These are phyloP conservation scores for Mamestra brassicae DNA, from an alignment of 2,888 invertebrate species.

Conservation along the genomic window DNA sequence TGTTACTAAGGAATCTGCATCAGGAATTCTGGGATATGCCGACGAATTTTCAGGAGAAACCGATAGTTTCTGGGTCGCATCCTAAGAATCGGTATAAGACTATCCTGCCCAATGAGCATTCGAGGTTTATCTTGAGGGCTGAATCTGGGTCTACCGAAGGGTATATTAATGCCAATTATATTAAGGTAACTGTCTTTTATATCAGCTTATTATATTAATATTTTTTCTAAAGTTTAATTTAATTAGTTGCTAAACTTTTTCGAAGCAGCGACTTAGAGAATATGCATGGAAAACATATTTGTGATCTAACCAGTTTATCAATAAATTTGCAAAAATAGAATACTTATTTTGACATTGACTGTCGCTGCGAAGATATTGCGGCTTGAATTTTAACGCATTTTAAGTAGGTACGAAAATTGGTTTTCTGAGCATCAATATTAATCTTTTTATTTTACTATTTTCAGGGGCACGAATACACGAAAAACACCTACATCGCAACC, in stretches of 20 bases:
- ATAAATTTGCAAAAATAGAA: too few relatives aligned
- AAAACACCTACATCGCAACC: slow-evolving; percentile 97
- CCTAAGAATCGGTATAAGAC: slow-evolving; percentile 97
- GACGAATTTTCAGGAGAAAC: slow-evolving; percentile 97
- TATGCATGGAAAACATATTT: too few relatives aligned
- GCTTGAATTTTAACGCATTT: too few relatives aligned
- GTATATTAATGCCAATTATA: slow-evolving; percentile 98
- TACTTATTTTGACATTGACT: too few relatives aligned
- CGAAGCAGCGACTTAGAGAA: neutral
- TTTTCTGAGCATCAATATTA: neutral
- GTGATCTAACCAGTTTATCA: too few relatives aligned
- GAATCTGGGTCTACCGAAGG: slow-evolving; percentile 91
- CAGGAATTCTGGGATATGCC: slow-evolving; percentile 99
- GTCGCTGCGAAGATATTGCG: too few relatives aligned
- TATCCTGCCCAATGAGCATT: slow-evolving; percentile 97
- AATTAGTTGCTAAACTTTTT: neutral
- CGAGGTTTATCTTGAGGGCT: slow-evolving; percentile 93
- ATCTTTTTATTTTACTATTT: slow-evolving; percentile 47
- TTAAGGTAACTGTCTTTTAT: slow-evolving; percentile 92
- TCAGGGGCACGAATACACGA: slow-evolving; percentile 97
- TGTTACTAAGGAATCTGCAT: slow-evolving; percentile 92
- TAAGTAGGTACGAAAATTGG: too few relatives aligned
- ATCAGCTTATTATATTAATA: neutral
- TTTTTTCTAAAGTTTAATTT: neutral
- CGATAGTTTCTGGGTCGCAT: slow-evolving; percentile 96